Conservation (phyloP, 2,797 vertebrate species). For the Iguana delicatissima region DNA sequence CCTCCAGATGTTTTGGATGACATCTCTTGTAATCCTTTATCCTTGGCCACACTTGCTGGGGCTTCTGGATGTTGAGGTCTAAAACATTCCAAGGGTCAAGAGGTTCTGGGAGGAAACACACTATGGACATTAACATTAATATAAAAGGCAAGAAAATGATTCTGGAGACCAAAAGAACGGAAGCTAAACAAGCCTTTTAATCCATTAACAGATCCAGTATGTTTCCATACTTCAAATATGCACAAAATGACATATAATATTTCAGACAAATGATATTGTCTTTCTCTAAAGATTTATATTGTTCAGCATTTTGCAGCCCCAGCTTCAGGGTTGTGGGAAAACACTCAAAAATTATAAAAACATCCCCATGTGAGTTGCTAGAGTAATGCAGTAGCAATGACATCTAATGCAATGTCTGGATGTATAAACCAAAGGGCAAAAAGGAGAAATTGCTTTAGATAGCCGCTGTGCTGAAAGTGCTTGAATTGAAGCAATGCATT, state of each 20-base stretch:
- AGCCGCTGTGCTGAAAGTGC: neutral
- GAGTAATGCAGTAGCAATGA: neutral
- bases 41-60: neutral
- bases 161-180: neutral
- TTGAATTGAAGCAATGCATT: constrained; percentile 14
- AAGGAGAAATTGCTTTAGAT: constrained; percentile 16
- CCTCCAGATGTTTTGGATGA: neutral
- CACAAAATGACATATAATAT: neutral
- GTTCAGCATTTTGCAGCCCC: neutral
- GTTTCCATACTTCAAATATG: neutral
- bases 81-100: neutral
- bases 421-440: constrained; percentile 1
- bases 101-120: neutral
- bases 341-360: neutral
- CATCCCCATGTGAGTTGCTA: neutral
- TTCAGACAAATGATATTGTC: neutral
- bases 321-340: neutral
- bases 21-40: neutral
- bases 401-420: neutral
- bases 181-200: neutral
- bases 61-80: too few relatives aligned
- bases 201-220: neutral
- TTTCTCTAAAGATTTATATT: neutral
- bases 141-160: neutral
- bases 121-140: neutral